Evolutionary conservation across 2,113 vertebrate species (phyloP).

Genomic region (Lagopus leucura): DNA sequence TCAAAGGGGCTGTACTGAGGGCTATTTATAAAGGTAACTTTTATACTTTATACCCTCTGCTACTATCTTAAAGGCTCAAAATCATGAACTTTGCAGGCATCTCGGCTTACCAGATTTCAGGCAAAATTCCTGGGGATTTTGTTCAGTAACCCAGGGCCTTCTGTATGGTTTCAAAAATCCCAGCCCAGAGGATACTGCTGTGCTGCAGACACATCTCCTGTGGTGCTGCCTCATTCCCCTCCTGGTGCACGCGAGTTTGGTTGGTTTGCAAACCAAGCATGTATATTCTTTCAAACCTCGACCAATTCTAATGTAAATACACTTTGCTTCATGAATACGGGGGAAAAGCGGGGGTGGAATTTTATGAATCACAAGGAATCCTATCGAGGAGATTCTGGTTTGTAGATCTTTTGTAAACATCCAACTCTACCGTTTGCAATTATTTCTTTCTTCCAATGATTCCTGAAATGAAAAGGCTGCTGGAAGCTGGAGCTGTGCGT

Average conservation of each 20-base stretch:
- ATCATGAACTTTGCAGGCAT: not conserved
- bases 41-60: slow-evolving; percentile 66
- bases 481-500: not conserved
- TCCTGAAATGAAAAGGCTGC: not conserved
- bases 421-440: not conserved
- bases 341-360: not conserved
- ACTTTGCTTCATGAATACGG: not conserved
- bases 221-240: not conserved
- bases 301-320: not conserved
- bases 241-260: not conserved
- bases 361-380: not conserved
- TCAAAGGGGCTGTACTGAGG: slow-evolving; percentile 53
- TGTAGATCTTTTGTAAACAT: slow-evolving; percentile 23
- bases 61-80: slow-evolving; percentile 2
- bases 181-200: not conserved
- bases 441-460: not conserved
- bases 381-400: slow-evolving; percentile 21
- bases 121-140: slow-evolving; percentile 2
- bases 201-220: not conserved
- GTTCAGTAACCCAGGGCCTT: not conserved
- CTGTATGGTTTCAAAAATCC: not conserved
- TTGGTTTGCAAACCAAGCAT: not conserved
- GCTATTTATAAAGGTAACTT: slow-evolving; percentile 51
- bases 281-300: not conserved
- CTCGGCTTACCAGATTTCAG: not conserved